Base-by-base conservation (phyloP, 2,888 invertebrate species). In the Troides oblongomaculatus region DNA sequence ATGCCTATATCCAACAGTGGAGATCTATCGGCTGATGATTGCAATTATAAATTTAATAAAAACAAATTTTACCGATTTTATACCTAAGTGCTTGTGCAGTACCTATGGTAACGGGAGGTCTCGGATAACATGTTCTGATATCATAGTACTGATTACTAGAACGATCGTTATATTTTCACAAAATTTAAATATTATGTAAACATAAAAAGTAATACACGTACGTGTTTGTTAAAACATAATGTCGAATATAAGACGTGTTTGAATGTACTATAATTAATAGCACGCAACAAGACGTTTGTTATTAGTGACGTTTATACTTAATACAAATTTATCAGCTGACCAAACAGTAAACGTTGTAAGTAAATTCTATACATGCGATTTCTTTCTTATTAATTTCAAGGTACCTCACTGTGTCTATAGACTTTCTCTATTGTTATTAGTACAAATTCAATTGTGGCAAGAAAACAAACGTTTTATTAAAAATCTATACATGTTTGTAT, bases 261-360 rank as follows among this genome's bases (percentile, higher is more conserved):
- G 50, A 69, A 71, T 68, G 59, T 62, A 43, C 62, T 63, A 23
- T 57, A 71, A 74, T 74, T 72, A 74, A 72, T 69, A 57, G 62
- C 71, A 72, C 71, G 69, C 71, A 74, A 67, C 5, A 30, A 30
- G 30, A 30, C 30, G 65, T 70, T 62, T 79, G 80, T 80, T 84
- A 80, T 82, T 77, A 79, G 80, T 80, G 75, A 77, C 74, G 73
- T 70, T 74, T 72, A 30, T 30, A 30, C 30, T 76, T 75, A 77
- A 78, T 78, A 79, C 73, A 73, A 70, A 65, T 69, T 71, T 71
- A 82, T 80, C 89, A 89, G 83, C 88, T 90, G 89, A 76, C 76
- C 82, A 90, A 88, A 90, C 78, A 84, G 80, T 74, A 74, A 84
- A 85, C 86, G 87, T 86, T 86, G 78, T 79, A 75, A 78, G 74